Conservation (phyloP, 2,888 invertebrate species). For the Rhyacophila evoluta region DNA sequence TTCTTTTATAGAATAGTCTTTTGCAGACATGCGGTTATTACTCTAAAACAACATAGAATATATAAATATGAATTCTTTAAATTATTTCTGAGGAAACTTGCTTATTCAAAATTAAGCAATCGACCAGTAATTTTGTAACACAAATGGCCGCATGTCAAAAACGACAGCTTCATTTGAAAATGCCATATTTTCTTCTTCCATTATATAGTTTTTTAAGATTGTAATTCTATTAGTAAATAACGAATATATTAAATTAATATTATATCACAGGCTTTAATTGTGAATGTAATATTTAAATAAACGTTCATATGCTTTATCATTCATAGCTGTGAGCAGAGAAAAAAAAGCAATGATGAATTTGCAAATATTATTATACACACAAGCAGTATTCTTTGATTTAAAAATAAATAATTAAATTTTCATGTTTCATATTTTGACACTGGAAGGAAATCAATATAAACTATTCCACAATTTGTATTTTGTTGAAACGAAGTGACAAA, state of each 20-base stretch:
- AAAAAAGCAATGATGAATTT: background rate
- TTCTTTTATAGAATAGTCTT: background rate
- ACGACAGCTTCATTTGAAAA: conserved; percentile 26
- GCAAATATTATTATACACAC: background rate
- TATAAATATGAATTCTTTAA: no score
- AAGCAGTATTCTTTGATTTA: conserved; percentile 39
- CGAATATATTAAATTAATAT: background rate
- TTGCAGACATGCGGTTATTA: background rate
- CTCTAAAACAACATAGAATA: no score
- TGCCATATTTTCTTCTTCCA: conserved; percentile 41
- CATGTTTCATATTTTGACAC: conserved; percentile 4
- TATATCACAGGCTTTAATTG: conserved; percentile 1
- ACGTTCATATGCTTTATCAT: background rate
- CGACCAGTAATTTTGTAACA: background rate
- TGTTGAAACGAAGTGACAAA: background rate
- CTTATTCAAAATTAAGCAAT: background rate
- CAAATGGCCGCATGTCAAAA: background rate
- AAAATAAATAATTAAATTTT: conserved; percentile 31
- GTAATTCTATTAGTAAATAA: background rate
- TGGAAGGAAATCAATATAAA: background rate
- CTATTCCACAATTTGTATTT: background rate
- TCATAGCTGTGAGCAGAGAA: background rate
- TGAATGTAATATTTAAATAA: background rate
- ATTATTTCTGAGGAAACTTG: background rate
- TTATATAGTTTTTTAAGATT: background rate